Base-by-base conservation (phyloP, 2,888 invertebrate species). In the Xestoiulus laeticollis region DNA sequence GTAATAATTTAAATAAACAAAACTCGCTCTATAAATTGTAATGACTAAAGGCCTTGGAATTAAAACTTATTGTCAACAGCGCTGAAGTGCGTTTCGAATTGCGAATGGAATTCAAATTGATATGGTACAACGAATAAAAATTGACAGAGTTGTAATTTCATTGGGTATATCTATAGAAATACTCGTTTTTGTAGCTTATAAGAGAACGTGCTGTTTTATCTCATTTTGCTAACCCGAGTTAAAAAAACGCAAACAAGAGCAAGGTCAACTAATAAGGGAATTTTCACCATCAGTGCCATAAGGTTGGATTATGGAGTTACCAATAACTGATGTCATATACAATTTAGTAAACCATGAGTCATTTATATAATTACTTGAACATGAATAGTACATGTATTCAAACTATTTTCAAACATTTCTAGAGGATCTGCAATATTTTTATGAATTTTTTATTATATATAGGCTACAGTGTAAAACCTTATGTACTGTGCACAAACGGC, bases 1-100 rank as follows among this genome's bases (percentile, higher is more conserved):
- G 59, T 12, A 59, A 59, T n/a, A 59, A 59, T 59, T 59, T 59
- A 59, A 59, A 59, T 59, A 59, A 59, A n/a, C 59, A 59, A 59
- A 59, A n/a, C 59, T 22, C 22, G 59, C 59, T 59, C n/a, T 59
- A 59, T n/a, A n/a, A 59, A 59, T 59, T 59, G n/a, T n/a, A 59
- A 59, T 19, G 59, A 59, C n/a, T n/a, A n/a, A 59, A n/a, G n/a
- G 2, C 59, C 59, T 59, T 59, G 59, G n/a, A n/a, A 59, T 59
- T 59, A 19, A 59, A 59, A 59, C n/a, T 1, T 8, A 59, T n/a
- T 59, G 59, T 59, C 59, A 59, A 59, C 14, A n/a, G 19, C n/a
- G 14, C 59, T n/a, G n/a, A 59, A 48, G 48, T 16, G 48, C 16
- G 48, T 59, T 59, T 59, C 59, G 1, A 59, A 2, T 59, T n/a